Percentiles rank a stretch among this genome's conserved stretches.
Evolutionary conservation across 1,140 invertebrate genomes (phyloP).

Genomic region (Bradynema listronoti): DNA sequence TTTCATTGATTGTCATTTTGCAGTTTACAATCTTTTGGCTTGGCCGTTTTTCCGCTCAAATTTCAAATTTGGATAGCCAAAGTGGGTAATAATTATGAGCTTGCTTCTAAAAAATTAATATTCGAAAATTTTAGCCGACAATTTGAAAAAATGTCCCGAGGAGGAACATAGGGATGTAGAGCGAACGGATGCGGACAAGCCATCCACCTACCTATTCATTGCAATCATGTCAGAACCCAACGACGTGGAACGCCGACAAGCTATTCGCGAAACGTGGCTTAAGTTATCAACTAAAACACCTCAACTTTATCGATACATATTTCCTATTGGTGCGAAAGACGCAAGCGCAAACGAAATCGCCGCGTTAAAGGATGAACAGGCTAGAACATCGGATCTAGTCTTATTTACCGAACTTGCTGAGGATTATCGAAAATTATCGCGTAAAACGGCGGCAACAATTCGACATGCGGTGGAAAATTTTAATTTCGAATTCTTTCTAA

Average conservation of each 20-base stretch:
- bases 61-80: slow-evolving; percentile 10
- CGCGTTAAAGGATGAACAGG: slow-evolving; percentile 27
- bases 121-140: too few species aligned
- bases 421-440: slow-evolving; percentile 38
- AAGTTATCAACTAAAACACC: slow-evolving; percentile 43
- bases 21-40: slow-evolving; percentile 11
- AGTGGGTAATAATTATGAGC: neutral
- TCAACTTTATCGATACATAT: slow-evolving; percentile 25
- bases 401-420: slow-evolving; percentile 44
- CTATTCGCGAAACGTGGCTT: slow-evolving; percentile 54
- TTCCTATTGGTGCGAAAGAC: slow-evolving; percentile 43
- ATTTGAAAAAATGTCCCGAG: too few species aligned
- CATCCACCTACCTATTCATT: slow-evolving; percentile 51
- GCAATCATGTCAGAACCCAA: slow-evolving; percentile 45
- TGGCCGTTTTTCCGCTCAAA: slow-evolving; percentile 20
- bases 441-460: slow-evolving; percentile 44
- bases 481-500: slow-evolving; percentile 48
- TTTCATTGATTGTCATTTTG: slow-evolving; percentile 14
- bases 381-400: slow-evolving; percentile 30
- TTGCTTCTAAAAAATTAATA: too few species aligned
- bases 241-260: slow-evolving; percentile 24
- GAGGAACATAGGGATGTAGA: too few species aligned
- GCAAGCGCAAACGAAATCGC: slow-evolving; percentile 10
- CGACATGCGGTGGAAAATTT: slow-evolving; percentile 27
- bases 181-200: too few species aligned